Evolutionary conservation across 2,888 invertebrate genomes (phyloP).

Genomic region (Hydroisotoma schaefferi): DNA sequence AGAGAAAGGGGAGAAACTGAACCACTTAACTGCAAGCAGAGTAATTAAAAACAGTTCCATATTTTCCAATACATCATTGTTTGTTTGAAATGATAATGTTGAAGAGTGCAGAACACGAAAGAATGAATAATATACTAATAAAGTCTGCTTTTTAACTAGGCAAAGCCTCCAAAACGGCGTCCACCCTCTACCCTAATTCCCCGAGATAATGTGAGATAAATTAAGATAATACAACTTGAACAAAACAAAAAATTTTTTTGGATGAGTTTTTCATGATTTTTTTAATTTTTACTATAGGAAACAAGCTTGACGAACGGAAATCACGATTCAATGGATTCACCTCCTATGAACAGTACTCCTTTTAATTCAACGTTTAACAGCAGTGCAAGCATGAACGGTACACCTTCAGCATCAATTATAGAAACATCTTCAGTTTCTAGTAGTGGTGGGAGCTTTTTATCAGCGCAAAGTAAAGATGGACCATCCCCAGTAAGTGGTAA

Average conservation of each 20-base stretch:
- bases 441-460: conserved; percentile 31
- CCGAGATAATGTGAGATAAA: conserved; percentile 50
- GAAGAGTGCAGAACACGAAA: background rate
- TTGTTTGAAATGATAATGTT: too few species aligned
- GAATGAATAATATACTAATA: background rate
- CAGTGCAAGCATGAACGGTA: conserved; percentile 26
- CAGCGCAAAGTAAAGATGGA: conserved; percentile 23
- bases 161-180: conserved; percentile 64
- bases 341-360: conserved; percentile 30
- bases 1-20: conserved; percentile 55
- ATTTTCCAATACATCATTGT: conserved; percentile 2
- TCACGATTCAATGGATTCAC: conserved; percentile 19
- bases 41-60: too few species aligned
- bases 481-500: conserved; percentile 32
- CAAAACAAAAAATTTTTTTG: background rate
- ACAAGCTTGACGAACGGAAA: conserved; percentile 17
- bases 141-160: conserved; percentile 51
- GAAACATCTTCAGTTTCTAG: conserved; percentile 19
- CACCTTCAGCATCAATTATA: conserved; percentile 24
- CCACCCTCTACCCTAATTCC: conserved; percentile 60
- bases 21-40: conserved; percentile 57
- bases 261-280: background rate
- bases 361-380: conserved; percentile 22
- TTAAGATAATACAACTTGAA: background rate
- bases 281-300: conserved; percentile 14